Evolutionary conservation across 2,888 invertebrate genomes (phyloP).

Genomic region (Spialia ferax): DNA sequence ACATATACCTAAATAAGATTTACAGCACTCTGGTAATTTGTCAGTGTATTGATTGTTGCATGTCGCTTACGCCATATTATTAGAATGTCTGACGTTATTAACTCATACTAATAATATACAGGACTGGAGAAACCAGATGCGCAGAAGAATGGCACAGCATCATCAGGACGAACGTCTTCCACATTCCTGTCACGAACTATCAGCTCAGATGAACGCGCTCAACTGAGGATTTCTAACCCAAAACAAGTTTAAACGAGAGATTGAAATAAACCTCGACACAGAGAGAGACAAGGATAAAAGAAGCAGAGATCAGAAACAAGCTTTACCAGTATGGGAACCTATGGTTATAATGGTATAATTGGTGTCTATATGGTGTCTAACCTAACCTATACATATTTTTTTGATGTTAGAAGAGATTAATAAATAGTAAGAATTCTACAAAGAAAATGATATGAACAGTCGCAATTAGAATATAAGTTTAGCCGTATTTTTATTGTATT

Average conservation of each 20-base stretch:
- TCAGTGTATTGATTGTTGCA: constrained; percentile 27
- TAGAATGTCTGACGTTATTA: constrained; percentile 50
- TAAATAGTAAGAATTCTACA: too few relatives aligned
- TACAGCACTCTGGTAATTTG: neutral
- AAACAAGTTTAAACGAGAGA: constrained; percentile 52
- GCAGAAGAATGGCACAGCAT: constrained; percentile 72
- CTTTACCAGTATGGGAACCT: too few relatives aligned
- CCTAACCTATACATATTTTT: too few relatives aligned
- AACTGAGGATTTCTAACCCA: constrained; percentile 63
- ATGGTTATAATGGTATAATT: too few relatives aligned
- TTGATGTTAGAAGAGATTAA: too few relatives aligned
- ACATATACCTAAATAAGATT: constrained; percentile 5
- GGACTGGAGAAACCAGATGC: constrained; percentile 76
- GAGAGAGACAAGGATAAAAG: neutral
- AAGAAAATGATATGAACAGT: too few relatives aligned
- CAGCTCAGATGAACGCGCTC: constrained; percentile 74
- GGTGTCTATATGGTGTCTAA: too few relatives aligned
- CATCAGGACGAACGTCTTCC: constrained; percentile 74
- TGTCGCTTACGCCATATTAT: constrained; percentile 16
- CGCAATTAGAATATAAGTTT: too few relatives aligned
- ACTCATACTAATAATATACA: constrained; percentile 70
- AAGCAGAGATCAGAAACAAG: neutral
- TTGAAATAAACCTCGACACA: neutral
- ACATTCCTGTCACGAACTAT: constrained; percentile 78
- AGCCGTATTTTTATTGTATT: too few relatives aligned